Base-by-base conservation (phyloP, 2,113 vertebrate genomes). In the Laticauda colubrina region DNA sequence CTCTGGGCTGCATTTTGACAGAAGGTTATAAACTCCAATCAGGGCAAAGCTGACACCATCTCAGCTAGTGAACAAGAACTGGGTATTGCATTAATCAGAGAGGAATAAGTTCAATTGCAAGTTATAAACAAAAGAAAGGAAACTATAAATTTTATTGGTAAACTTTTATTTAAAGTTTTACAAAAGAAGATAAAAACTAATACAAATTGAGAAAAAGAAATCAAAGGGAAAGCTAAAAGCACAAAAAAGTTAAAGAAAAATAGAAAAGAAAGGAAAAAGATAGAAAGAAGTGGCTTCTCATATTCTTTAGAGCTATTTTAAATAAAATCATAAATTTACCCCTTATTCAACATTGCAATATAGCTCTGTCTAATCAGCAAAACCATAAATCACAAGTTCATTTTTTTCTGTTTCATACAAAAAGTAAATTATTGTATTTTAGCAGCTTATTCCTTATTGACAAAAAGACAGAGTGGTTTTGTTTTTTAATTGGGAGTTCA, bases 71-170 rank as follows among this genome's bases (percentile, higher is more conserved):
- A 89, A 91, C 90, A 92, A 91, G 15, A 96, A 95, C 94, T 93
- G 95, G 95, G 96, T 94, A 89, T 94, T 23, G 61, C 88, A 94
- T 90, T 97, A 96, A 98, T 97, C 97, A 92, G 0, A 12, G 95
- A 97, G 95, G 97, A 97, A 97, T 95, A 96, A 96, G 97, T 96
- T 97, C 97, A 96, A 97, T 97, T 96, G 97, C 97, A 97, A 97
- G 97, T 98, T 97, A 97, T 97, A 97, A 97, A 97, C 97, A 97
- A 97, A 97, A 94, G 96, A 39, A 96, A 96, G 96, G 96, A 96
- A 95, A 96, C 26, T 95, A 97, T 98, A 97, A 97, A 97, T 98
- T 97, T n/a, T 69, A 4, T 69, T 14, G 61, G 29, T 69, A 69
- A 69, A 69, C 1, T 5, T 69, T 69, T 69, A 69, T 14, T n/a